Evolutionary conservation across 2,113 vertebrate species (phyloP).

Genomic region (Brachyhypopomus gauderio): DNA sequence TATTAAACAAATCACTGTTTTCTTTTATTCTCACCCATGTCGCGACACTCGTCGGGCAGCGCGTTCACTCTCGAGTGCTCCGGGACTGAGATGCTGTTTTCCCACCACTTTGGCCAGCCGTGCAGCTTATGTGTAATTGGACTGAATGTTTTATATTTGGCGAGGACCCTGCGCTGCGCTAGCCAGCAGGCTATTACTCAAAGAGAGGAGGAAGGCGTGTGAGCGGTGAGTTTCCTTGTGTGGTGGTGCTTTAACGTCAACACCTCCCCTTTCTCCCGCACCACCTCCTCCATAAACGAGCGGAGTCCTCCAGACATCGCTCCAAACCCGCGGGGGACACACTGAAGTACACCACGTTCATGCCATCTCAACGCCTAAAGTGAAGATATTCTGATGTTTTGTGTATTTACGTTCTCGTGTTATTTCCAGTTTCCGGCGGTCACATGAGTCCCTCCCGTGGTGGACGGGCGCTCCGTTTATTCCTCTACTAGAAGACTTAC

Average conservation of each 20-base stretch:
- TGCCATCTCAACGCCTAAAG: background rate
- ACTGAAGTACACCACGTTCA: background rate
- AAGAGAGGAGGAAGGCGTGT: slow-evolving; percentile 73
- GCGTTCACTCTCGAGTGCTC: slow-evolving; percentile 61
- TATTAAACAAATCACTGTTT: slow-evolving; percentile 54
- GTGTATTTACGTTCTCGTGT: slow-evolving; percentile 34
- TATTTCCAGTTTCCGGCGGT: background rate
- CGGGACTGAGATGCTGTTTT: slow-evolving; percentile 26
- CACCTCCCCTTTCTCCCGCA: slow-evolving; percentile 70
- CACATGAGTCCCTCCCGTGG: slow-evolving; percentile 17
- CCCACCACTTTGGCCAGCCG: slow-evolving; percentile 43
- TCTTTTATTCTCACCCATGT: slow-evolving; percentile 77
- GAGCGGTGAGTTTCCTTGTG: slow-evolving; percentile 73
- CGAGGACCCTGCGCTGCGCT: slow-evolving; percentile 54
- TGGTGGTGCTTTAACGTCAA: slow-evolving; percentile 74
- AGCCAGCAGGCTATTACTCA: slow-evolving; percentile 70
- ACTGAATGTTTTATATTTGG: slow-evolving; percentile 47
- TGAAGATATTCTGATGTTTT: background rate
- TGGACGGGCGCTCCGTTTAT: background rate
- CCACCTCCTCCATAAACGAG: slow-evolving; percentile 42
- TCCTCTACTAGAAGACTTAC: slow-evolving; percentile 29
- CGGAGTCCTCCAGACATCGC: no score
- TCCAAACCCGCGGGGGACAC: no score
- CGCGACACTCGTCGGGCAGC: slow-evolving; percentile 59
- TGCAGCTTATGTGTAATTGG: slow-evolving; percentile 6